These are phyloP conservation scores for Agonopterix subpropinquella DNA, from an alignment of 2,888 invertebrate species.

Conservation along the genomic window DNA sequence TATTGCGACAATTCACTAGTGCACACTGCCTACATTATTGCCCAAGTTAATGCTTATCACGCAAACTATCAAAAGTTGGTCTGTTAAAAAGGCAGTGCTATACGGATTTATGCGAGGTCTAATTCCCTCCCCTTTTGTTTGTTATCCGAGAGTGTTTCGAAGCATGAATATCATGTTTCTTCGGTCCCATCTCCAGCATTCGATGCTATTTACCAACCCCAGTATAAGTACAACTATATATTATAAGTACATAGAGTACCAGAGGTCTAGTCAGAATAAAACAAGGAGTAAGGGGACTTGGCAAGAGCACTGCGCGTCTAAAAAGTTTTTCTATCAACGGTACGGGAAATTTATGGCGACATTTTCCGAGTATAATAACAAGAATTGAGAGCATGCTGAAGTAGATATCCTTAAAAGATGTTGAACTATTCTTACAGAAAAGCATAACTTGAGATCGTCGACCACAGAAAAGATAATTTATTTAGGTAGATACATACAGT, in stretches of 20 bases:
- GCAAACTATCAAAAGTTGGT: constrained; percentile 14
- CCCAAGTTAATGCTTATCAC: constrained; percentile 29
- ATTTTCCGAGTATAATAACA: constrained; percentile 37
- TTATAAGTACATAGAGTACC: background rate
- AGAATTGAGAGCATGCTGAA: constrained; percentile 1
- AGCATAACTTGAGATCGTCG: too few species aligned
- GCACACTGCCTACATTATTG: constrained; percentile 39
- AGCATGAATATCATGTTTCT: constrained; percentile 18
- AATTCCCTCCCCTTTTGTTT: constrained; percentile 6
- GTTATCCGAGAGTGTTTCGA: constrained; percentile 7
- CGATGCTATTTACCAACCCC: constrained; percentile 13
- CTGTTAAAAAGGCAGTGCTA: constrained; percentile 2
- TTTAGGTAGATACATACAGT: too few species aligned
- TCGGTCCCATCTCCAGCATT: constrained; percentile 21
- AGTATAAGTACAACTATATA: background rate
- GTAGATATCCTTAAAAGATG: background rate
- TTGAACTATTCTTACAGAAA: too few species aligned
- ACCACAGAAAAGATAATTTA: too few species aligned
- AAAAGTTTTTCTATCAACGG: constrained; percentile 56
- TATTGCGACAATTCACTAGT: constrained; percentile 33
- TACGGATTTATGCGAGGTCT: background rate
- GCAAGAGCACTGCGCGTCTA: constrained; percentile 25
- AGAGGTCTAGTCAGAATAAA: constrained; percentile 19
- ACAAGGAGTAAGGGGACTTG: constrained; percentile 26
- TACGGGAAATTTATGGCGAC: constrained; percentile 46